Conservation (phyloP, 2,797 vertebrate genomes). For the Gallirallus australis region DNA sequence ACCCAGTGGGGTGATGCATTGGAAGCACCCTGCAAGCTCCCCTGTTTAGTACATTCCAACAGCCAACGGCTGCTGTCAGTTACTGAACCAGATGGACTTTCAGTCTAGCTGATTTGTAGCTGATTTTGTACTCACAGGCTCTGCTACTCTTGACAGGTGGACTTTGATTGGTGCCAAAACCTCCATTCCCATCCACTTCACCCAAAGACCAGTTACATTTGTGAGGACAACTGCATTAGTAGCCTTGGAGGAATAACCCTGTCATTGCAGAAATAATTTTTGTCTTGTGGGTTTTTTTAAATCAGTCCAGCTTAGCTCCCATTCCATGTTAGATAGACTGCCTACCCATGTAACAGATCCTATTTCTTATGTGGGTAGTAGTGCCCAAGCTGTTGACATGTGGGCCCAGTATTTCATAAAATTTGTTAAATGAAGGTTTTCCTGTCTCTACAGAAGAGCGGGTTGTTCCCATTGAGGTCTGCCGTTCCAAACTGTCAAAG, state of each 20-base stretch:
- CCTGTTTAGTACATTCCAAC: neutral
- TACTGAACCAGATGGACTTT: neutral
- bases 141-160: neutral
- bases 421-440: neutral
- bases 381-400: neutral
- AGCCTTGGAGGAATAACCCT: neutral
- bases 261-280: neutral
- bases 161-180: neutral
- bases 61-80: neutral
- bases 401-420: neutral
- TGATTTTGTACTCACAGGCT: neutral
- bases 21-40: neutral
- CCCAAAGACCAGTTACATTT: neutral
- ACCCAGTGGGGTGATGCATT: neutral
- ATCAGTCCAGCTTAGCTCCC: neutral
- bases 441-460: slow-evolving; percentile 90
- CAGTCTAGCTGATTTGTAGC: neutral
- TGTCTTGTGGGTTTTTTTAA: neutral
- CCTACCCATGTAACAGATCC: no score
- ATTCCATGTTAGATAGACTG: neutral
- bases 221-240: neutral
- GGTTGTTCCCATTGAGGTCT: slow-evolving; percentile 95
- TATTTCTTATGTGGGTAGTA: neutral
- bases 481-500: slow-evolving; percentile 95
- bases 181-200: neutral